A percentile compares a stretch with the other conserved stretches of the same genome.
Evolutionary conservation across 1,140 invertebrate genomes (phyloP).

Genomic region (Amyelois transitella): DNA sequence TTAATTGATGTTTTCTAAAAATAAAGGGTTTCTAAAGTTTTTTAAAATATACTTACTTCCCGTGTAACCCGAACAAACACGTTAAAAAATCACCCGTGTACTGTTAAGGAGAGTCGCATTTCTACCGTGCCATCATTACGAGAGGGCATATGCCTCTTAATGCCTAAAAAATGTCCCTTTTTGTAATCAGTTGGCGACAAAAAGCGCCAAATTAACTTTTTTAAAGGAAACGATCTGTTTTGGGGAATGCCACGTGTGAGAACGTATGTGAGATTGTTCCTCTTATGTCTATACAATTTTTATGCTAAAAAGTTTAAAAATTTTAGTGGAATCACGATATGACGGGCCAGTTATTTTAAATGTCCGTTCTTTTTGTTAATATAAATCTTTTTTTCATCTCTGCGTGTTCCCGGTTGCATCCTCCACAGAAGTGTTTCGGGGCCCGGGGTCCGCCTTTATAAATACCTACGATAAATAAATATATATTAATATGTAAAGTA

Average conservation of each 20-base stretch:
- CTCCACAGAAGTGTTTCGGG: too few species aligned
- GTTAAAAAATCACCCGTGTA: slow-evolving; percentile 26
- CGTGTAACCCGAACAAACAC: not conserved
- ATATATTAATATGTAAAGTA: too few species aligned
- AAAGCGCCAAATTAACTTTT: slow-evolving; percentile 71
- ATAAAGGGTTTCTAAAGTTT: too few species aligned
- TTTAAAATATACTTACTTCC: not conserved
- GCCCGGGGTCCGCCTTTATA: too few species aligned
- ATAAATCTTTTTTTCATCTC: too few species aligned
- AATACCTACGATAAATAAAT: too few species aligned
- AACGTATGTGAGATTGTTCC: slow-evolving; percentile 3
- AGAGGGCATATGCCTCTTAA: slow-evolving; percentile 53
- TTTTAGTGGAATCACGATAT: too few species aligned
- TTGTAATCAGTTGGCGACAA: slow-evolving; percentile 41
- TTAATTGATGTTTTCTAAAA: too few species aligned
- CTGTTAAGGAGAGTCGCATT: slow-evolving; percentile 64
- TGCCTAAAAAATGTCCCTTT: slow-evolving; percentile 60
- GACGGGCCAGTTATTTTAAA: too few species aligned
- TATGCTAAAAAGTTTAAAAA: not conserved
- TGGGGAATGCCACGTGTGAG: slow-evolving; percentile 65
- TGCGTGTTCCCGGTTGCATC: too few species aligned
- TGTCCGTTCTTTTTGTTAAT: too few species aligned
- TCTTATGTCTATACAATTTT: not conserved
- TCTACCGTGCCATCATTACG: slow-evolving; percentile 57
- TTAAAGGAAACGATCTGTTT: slow-evolving; percentile 72